Evolutionary conservation across 2,797 vertebrate genomes (phyloP), one percentile per base, ranked within the genome.

Genomic region (Luscinia luscinia): DNA sequence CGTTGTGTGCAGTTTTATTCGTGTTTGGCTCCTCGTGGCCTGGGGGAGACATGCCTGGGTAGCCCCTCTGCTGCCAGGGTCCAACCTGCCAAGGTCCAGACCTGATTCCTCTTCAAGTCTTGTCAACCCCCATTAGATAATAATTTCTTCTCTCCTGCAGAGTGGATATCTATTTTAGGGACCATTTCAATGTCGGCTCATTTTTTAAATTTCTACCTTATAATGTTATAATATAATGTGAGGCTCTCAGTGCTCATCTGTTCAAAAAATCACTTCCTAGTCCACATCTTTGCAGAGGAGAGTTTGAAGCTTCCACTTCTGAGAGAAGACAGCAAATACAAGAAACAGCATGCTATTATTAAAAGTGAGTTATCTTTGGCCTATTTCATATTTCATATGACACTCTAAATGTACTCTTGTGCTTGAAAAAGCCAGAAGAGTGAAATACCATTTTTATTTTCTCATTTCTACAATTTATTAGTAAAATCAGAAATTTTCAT

Each of bases 1-100:
- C 0, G 4, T 34, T 40, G 24, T 38, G 30, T 43, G 55, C 23
- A 4, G 9, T 45, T 86, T 78, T 72, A 32, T 28, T 75, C 0
- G 1, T 7, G 0, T 43, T 90, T 77, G 72, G 61, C 40, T 11
- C 72, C 73, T 66, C 0, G 0, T 59, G 61, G 9, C 23, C 68
- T 59, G 7, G 8, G 64, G 40, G 18, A n/a, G 24, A 43, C 0
- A 0, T 15, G 46, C 13, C 45, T 59, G 55, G 30, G 51, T 40
- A 24, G 59, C 32, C 20, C n/a, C 14, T 76, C 28, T 58, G 70
- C 70, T 58, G 27, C 30, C 55, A 32, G 73, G 55, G 81, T 68
- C 67, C 40, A 40, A 4, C 54, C 30, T 75, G 38, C 15, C 41
- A 41, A 41, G 43, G 32, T 0, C 1, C 62, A 82, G 67, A 36